Conservation (phyloP, 1,140 invertebrate genomes). For the Drosophila quadrilineata region DNA sequence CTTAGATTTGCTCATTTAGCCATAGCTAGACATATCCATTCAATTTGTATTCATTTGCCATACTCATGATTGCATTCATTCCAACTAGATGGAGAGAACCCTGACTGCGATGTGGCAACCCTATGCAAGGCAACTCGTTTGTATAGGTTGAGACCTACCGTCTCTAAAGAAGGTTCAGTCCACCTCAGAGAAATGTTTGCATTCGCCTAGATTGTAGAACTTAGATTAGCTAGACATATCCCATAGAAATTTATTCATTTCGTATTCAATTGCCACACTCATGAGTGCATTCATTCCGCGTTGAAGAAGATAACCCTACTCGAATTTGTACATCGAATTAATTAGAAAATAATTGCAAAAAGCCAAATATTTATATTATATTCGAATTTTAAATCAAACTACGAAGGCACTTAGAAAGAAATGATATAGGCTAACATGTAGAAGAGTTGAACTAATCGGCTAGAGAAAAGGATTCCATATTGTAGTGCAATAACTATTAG, state of each 20-base stretch:
- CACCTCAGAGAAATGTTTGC: neutral
- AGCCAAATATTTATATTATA: slow-evolving; percentile 51
- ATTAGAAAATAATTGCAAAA: slow-evolving; percentile 20
- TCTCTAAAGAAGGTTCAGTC: slow-evolving; percentile 12
- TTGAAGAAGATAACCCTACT: too few species aligned
- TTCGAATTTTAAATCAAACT: too few species aligned
- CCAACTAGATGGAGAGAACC: too few species aligned
- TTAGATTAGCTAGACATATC: neutral
- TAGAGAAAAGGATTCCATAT: too few species aligned
- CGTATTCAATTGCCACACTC: neutral
- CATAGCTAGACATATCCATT: neutral
- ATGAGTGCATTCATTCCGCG: slow-evolving; percentile 4
- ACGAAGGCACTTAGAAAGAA: too few species aligned
- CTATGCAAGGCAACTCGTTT: slow-evolving; percentile 75
- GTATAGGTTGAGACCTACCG: slow-evolving; percentile 37
- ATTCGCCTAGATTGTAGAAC: neutral
- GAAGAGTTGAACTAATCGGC: too few species aligned
- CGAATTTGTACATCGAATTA: slow-evolving; percentile 35
- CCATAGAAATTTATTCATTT: slow-evolving; percentile 2
- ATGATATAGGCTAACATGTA: too few species aligned
- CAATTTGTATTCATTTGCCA: slow-evolving; percentile 2
- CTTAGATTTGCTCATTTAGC: too few species aligned
- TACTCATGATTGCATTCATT: slow-evolving; percentile 8
- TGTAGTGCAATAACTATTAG: neutral
- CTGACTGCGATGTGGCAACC: slow-evolving; percentile 57